Percentiles rank a stretch among this genome's conserved stretches.
Evolutionary conservation across 2,888 invertebrate species (phyloP).

Genomic region (Yponomeuta malinellus): DNA sequence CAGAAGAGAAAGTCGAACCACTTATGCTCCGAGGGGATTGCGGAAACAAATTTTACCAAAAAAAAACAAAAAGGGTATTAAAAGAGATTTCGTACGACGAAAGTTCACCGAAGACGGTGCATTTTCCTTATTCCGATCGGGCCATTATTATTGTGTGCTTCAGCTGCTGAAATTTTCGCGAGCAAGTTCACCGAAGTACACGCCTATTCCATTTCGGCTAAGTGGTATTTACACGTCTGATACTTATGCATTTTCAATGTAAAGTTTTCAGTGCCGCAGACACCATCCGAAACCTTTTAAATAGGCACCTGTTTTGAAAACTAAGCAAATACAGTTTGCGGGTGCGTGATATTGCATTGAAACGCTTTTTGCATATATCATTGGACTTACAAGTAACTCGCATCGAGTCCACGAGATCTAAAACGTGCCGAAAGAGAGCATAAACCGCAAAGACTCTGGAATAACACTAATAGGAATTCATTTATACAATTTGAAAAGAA

Average conservation of each 20-base stretch:
- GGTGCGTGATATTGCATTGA: too few relatives aligned
- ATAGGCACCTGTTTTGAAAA: neutral
- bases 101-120: slow-evolving; percentile 9
- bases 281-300: neutral
- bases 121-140: slow-evolving; percentile 6
- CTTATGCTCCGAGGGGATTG: neutral
- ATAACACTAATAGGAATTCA: too few relatives aligned
- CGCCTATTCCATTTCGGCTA: slow-evolving; percentile 14
- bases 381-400: too few relatives aligned
- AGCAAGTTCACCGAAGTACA: slow-evolving; percentile 7
- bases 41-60: slow-evolving; percentile 2
- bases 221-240: slow-evolving; percentile 7
- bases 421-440: too few relatives aligned
- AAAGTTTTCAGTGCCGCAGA: neutral
- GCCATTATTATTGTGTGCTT: slow-evolving; percentile 7
- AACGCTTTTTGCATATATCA: too few relatives aligned
- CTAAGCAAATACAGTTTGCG: neutral
- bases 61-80: slow-evolving; percentile 4
- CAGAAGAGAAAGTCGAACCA: slow-evolving; percentile 12
- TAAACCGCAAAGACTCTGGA: too few relatives aligned
- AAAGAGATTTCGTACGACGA: slow-evolving; percentile 4
- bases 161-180: neutral
- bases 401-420: too few relatives aligned
- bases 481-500: too few relatives aligned
- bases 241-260: slow-evolving; percentile 11